Percentiles rank a stretch among this genome's conserved stretches.
These are phyloP conservation scores for Apis florea DNA, from an alignment of 1,140 invertebrate genomes.

Conservation along the genomic window DNA sequence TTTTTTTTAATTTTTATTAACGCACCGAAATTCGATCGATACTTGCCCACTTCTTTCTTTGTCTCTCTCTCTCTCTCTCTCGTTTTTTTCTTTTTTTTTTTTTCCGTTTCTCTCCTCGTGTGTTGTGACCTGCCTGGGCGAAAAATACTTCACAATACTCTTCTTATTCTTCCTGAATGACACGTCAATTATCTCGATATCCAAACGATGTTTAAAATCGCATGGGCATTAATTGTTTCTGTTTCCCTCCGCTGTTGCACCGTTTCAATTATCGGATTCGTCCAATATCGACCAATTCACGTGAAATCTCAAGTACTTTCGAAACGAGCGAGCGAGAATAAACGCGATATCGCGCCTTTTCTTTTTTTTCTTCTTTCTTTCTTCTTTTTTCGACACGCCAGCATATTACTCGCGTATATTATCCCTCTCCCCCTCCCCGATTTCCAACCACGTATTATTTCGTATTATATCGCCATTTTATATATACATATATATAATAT, in stretches of 20 bases:
- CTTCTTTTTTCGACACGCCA: neutral
- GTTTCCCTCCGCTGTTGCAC: slow-evolving; percentile 55
- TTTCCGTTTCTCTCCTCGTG: neutral
- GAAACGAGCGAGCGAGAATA: slow-evolving; percentile 9
- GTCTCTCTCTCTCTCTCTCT: neutral
- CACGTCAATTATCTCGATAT: slow-evolving; percentile 14
- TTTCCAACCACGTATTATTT: neutral
- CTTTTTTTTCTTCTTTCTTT: neutral
- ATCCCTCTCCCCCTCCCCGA: no score
- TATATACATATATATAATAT: no score
- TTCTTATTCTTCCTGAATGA: neutral
- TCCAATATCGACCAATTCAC: slow-evolving; percentile 64
- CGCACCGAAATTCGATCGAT: no score
- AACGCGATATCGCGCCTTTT: slow-evolving; percentile 17
- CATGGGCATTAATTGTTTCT: slow-evolving; percentile 53
- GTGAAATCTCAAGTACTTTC: neutral
- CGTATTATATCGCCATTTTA: neutral
- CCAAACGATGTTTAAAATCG: slow-evolving; percentile 36
- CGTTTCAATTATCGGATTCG: slow-evolving; percentile 52
- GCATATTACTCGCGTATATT: neutral
- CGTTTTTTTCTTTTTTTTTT: neutral
- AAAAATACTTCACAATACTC: slow-evolving; percentile 7
- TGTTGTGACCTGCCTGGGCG: neutral
- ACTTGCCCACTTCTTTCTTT: no score
- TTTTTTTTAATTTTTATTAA: no score